Percentiles rank a stretch among this genome's conserved stretches.
These are phyloP conservation scores for Ectropis crepuscularia DNA, from an alignment of 2,888 invertebrate genomes.

Conservation along the genomic window DNA sequence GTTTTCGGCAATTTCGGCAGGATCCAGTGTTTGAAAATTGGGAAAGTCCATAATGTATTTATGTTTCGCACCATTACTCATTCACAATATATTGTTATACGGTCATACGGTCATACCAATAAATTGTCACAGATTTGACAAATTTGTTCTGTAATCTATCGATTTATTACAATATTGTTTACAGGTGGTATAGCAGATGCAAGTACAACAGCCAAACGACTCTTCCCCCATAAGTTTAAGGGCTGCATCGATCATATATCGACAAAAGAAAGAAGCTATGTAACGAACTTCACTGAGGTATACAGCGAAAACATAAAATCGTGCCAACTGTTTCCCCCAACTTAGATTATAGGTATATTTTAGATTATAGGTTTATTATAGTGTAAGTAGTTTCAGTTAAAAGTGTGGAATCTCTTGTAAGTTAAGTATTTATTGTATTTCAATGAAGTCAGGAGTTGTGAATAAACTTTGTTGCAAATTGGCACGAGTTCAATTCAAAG, in stretches of 20 bases:
- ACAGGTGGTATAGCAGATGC: slow-evolving; percentile 84
- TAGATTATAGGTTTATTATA: not conserved
- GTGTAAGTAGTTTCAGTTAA: slow-evolving; percentile 12
- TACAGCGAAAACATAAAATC: slow-evolving; percentile 77
- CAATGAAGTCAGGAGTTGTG: too few relatives aligned
- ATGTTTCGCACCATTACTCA: too few relatives aligned
- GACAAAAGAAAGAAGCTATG: slow-evolving; percentile 59
- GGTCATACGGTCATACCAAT: not conserved
- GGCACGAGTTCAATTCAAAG: too few relatives aligned
- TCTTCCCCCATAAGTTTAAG: slow-evolving; percentile 83
- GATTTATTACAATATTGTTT: slow-evolving; percentile 11
- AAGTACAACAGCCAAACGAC: slow-evolving; percentile 68
- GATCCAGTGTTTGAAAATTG: too few relatives aligned
- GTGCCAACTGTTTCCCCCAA: slow-evolving; percentile 75
- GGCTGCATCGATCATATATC: slow-evolving; percentile 86
- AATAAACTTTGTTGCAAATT: too few relatives aligned
- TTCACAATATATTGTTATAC: too few relatives aligned
- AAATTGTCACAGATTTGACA: not conserved
- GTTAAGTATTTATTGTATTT: not conserved
- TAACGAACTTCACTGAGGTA: slow-evolving; percentile 67
- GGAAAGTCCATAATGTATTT: too few relatives aligned
- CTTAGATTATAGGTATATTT: slow-evolving; percentile 40
- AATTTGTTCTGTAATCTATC: not conserved
- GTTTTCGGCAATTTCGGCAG: too few relatives aligned
- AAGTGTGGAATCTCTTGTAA: slow-evolving; percentile 9